Conservation (phyloP, 2,797 vertebrate genomes). For the Pachyuromys duprasi region DNA sequence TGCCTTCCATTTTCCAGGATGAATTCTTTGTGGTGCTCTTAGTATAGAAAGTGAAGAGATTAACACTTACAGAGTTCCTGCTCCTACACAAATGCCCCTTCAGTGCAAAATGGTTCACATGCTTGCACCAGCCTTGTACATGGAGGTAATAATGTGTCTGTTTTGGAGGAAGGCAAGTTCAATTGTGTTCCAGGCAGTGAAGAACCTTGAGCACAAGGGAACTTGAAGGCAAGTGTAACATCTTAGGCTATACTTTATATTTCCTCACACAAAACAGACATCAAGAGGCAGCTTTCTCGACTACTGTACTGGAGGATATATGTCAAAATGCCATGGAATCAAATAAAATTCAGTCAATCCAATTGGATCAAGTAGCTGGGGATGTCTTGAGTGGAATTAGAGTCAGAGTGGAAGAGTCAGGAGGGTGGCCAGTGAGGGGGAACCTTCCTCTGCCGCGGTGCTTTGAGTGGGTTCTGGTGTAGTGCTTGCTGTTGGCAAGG, state of each 20-base stretch:
- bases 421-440: background rate
- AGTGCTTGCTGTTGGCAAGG: background rate
- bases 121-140: background rate
- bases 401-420: background rate
- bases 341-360: background rate
- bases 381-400: background rate
- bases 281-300: background rate
- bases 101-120: background rate
- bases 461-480: background rate
- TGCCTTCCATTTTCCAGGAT: background rate
- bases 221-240: background rate
- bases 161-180: background rate
- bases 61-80: background rate
- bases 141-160: background rate
- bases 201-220: background rate
- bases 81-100: background rate
- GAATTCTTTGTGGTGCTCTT: background rate
- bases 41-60: background rate
- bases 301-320: background rate
- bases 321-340: background rate
- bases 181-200: conserved; percentile 17
- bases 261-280: background rate
- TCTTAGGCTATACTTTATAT: background rate
- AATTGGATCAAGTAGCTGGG: background rate
- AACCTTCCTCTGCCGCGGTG: background rate